A percentile compares a stretch with the other conserved stretches of the same genome.
phyloP scores from a whole-genome alignment of 2,797 vertebrate species.

The Microcaecilia unicolor region DNA sequence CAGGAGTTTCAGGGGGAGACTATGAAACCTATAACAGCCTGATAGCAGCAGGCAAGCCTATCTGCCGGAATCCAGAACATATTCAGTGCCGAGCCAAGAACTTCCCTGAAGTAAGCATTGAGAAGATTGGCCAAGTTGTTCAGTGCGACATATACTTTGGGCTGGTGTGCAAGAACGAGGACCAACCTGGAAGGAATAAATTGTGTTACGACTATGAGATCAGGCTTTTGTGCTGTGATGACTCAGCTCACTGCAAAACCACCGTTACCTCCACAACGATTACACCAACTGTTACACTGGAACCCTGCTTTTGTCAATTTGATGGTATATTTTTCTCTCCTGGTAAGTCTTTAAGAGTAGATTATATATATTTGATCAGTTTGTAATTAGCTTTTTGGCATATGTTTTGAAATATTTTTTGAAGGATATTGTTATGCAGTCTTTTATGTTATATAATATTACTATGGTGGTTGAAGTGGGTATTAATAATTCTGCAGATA shows the following conservation, averaged over 20 bases:
- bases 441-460: no score
- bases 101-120: background rate
- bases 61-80: conserved; percentile 5
- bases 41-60: background rate
- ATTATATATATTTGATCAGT: no score
- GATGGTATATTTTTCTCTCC: no score
- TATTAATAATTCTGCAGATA: no score
- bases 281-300: accelerated
- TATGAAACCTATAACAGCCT: conserved; percentile 41
- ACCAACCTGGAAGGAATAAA: conserved; percentile 8
- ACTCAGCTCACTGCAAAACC: background rate
- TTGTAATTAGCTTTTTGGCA: no score
- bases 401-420: no score
- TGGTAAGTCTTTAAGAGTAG: no score
- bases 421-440: no score
- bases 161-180: conserved; percentile 14
- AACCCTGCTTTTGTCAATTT: no score
- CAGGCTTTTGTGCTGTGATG: conserved; percentile 3
- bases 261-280: background rate
- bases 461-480: no score
- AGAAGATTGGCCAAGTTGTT: conserved; percentile 9
- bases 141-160: background rate
- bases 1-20: conserved; percentile 38
- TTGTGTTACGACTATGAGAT: conserved; percentile 23
- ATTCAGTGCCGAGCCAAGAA: conserved; percentile 21